Evolutionary conservation across 2,113 vertebrate species (phyloP).

Genomic region (Reinhardtius hippoglossoides): DNA sequence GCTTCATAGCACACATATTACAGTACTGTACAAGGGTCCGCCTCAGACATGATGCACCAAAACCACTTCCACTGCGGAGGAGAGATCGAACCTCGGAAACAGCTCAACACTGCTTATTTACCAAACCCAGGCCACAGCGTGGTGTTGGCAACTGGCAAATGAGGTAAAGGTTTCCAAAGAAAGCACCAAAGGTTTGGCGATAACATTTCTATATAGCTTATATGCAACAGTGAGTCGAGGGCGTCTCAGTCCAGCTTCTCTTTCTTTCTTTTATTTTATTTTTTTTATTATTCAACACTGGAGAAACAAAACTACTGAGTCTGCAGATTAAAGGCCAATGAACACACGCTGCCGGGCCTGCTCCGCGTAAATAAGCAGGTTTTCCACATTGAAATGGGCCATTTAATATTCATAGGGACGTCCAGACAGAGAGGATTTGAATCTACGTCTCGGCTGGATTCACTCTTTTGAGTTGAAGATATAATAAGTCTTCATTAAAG

Average conservation of each 20-base stretch:
- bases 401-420: slow-evolving; percentile 68
- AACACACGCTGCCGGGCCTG: slow-evolving; percentile 27
- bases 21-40: slow-evolving; percentile 82
- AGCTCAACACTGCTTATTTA: slow-evolving; percentile 69
- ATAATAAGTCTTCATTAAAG: slow-evolving; percentile 34
- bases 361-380: slow-evolving; percentile 64
- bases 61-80: slow-evolving; percentile 68
- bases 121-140: slow-evolving; percentile 52
- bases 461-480: slow-evolving; percentile 42
- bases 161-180: slow-evolving; percentile 74
- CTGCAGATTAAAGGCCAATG: slow-evolving; percentile 45
- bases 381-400: slow-evolving; percentile 57
- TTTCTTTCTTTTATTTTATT: background rate
- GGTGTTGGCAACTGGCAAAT: slow-evolving; percentile 64
- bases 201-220: slow-evolving; percentile 61
- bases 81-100: slow-evolving; percentile 65
- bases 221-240: slow-evolving; percentile 51
- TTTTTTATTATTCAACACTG: background rate
- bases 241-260: slow-evolving; percentile 50
- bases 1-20: slow-evolving; percentile 80
- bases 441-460: slow-evolving; percentile 32
- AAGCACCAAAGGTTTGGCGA: slow-evolving; percentile 75
- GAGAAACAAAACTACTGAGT: slow-evolving; percentile 32
- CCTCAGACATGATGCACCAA: slow-evolving; percentile 76
- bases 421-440: slow-evolving; percentile 32